Conservation (phyloP, 2,888 invertebrate species). For the Bibio marci region DNA sequence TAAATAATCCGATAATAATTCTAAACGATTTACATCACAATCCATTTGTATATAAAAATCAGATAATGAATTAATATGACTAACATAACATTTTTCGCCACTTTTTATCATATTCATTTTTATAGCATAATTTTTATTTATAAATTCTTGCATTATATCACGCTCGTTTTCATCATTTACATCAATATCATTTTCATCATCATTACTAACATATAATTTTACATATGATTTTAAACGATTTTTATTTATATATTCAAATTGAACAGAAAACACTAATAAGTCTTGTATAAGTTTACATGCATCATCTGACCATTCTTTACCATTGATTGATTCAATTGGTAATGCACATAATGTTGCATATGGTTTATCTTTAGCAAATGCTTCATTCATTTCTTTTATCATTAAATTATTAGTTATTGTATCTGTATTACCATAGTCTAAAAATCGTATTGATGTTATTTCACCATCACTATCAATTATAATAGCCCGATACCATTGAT, state of each 20-base stretch:
- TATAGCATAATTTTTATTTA: conserved; percentile 36
- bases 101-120: conserved; percentile 34
- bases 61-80: conserved; percentile 52
- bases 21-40: conserved; percentile 38
- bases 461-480: conserved; percentile 64
- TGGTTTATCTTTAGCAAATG: conserved; percentile 35
- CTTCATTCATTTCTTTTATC: conserved; percentile 43
- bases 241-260: conserved; percentile 27
- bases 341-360: conserved; percentile 47
- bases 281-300: conserved; percentile 39
- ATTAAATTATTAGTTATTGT: conserved; percentile 44
- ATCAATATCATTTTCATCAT: background rate
- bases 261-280: conserved; percentile 19
- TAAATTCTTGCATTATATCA: conserved; percentile 2
- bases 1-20: conserved; percentile 39
- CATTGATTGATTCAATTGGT: conserved; percentile 44
- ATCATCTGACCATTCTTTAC: conserved; percentile 46
- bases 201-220: conserved; percentile 31
- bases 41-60: conserved; percentile 70
- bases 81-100: conserved; percentile 49
- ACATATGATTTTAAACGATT: conserved; percentile 31
- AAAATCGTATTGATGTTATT: conserved; percentile 57
- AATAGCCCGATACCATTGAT: conserved; percentile 82
- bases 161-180: background rate
- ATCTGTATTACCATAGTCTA: conserved; percentile 67